Evolutionary conservation across 2,113 vertebrate genomes (phyloP).

Genomic region (Equus przewalskii): DNA sequence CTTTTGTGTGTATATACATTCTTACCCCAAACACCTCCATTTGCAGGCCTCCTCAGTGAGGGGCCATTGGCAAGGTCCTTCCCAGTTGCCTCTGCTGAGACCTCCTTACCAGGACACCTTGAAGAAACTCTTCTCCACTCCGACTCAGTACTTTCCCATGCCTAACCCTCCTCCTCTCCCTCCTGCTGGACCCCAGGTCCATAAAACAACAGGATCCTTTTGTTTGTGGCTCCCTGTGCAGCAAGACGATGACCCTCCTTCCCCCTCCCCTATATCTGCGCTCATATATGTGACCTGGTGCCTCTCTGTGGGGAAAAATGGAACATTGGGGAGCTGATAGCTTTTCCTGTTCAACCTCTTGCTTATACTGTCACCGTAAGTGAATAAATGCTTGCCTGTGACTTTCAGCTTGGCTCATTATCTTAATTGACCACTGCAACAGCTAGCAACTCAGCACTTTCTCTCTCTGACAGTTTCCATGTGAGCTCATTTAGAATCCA

Average conservation of each 20-base stretch:
- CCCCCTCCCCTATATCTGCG: not conserved
- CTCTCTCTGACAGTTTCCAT: not conserved
- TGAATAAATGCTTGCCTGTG: not conserved
- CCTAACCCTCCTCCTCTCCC: not conserved
- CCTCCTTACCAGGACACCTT: not conserved
- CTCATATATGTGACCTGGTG: not conserved
- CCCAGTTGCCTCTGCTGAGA: not conserved
- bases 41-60: not conserved
- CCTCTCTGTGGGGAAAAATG: not conserved
- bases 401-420: not conserved
- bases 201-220: not conserved
- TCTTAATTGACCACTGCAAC: not conserved
- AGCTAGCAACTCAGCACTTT: not conserved
- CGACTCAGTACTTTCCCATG: not conserved
- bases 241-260: not conserved
- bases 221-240: not conserved
- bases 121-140: not conserved
- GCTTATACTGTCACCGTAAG: not conserved
- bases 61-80: not conserved
- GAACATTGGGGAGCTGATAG: not conserved
- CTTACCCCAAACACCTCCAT: not conserved
- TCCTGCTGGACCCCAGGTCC: accelerated
- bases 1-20: not conserved
- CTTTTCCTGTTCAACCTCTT: not conserved
- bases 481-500: not conserved